phyloP scores from a whole-genome alignment of 1,140 invertebrate species.

The Panonychus citri region DNA sequence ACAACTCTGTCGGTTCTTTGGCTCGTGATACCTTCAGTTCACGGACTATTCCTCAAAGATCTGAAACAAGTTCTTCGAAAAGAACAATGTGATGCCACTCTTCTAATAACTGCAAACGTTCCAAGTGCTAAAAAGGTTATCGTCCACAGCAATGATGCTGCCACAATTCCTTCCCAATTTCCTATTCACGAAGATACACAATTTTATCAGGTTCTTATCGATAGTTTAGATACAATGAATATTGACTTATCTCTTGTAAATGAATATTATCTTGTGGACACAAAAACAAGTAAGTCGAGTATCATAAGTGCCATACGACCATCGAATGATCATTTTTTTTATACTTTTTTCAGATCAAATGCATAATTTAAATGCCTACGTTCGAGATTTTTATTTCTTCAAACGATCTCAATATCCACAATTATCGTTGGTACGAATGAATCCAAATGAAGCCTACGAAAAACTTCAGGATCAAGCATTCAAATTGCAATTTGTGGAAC shows the following conservation, averaged over 20 bases:
- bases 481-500: slow-evolving; percentile 82
- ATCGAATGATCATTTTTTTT: slow-evolving; percentile 1
- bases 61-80: slow-evolving; percentile 93
- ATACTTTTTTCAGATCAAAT: slow-evolving; percentile 39
- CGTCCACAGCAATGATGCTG: slow-evolving; percentile 75
- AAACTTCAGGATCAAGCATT: slow-evolving; percentile 79
- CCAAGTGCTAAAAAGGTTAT: slow-evolving; percentile 97
- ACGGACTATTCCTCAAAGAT: slow-evolving; percentile 98
- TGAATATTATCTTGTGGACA: slow-evolving; percentile 84
- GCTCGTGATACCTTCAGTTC: slow-evolving; percentile 88
- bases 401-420: slow-evolving; percentile 95
- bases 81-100: slow-evolving; percentile 90
- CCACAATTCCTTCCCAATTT: slow-evolving; percentile 91
- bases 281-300: slow-evolving; percentile 68
- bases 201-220: slow-evolving; percentile 79
- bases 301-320: background rate
- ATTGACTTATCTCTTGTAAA: slow-evolving; percentile 70
- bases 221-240: slow-evolving; percentile 89
- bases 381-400: slow-evolving; percentile 95
- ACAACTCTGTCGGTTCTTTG: slow-evolving; percentile 80
- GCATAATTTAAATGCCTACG: slow-evolving; percentile 74
- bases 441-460: slow-evolving; percentile 66
- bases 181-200: slow-evolving; percentile 96
- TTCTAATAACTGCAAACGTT: slow-evolving; percentile 91
- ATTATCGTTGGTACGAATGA: slow-evolving; percentile 77